These are phyloP conservation scores for Choreutis nemorana DNA, from an alignment of 2,888 invertebrate species.

Conservation along the genomic window DNA sequence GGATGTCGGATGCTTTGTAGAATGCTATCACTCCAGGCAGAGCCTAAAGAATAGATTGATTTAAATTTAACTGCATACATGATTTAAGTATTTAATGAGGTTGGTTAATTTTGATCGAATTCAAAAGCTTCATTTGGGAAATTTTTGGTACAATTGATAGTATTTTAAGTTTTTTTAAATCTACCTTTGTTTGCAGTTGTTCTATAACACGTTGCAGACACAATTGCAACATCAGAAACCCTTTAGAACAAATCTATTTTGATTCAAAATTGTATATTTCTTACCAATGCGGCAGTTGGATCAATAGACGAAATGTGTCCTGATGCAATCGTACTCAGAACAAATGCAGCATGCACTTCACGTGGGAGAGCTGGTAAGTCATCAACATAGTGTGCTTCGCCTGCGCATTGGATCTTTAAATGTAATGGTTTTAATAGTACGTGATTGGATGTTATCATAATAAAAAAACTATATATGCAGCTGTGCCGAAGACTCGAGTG, in stretches of 20 bases:
- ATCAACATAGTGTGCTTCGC: constrained; percentile 72
- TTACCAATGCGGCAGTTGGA: constrained; percentile 60
- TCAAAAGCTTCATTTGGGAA: too few species aligned
- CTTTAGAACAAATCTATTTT: too few species aligned
- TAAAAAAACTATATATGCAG: too few species aligned
- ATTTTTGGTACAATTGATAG: too few species aligned
- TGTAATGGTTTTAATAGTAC: background rate
- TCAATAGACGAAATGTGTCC: constrained; percentile 68
- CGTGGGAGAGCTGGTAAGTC: constrained; percentile 65
- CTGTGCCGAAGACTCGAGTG: too few species aligned
- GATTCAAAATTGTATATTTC: too few species aligned
- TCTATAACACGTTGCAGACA: too few species aligned
- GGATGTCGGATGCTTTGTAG: constrained; percentile 68
- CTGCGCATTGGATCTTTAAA: constrained; percentile 66
- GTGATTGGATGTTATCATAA: too few species aligned
- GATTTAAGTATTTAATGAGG: background rate
- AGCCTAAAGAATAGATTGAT: background rate
- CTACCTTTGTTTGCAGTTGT: too few species aligned
- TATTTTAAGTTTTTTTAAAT: too few species aligned
- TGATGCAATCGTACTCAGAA: constrained; percentile 47
- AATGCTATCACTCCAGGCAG: constrained; percentile 62
- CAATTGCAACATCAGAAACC: too few species aligned
- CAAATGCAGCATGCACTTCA: constrained; percentile 73
- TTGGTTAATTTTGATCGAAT: background rate
- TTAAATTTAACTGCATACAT: background rate